These are phyloP conservation scores for Nasonia giraulti DNA, from an alignment of 1,140 invertebrate genomes.

Conservation along the genomic window DNA sequence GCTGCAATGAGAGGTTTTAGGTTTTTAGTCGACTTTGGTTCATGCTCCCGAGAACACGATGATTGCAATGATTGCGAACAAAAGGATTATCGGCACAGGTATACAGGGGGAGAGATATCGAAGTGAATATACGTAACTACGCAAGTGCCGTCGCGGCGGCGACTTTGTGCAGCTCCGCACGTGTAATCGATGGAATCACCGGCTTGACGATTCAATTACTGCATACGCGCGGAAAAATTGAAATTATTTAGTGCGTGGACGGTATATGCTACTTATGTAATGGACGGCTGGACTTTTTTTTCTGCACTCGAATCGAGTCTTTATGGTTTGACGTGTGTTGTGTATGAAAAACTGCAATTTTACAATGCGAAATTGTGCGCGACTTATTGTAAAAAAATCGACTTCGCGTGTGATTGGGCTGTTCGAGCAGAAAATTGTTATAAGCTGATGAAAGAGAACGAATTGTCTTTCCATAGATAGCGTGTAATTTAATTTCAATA, in stretches of 20 bases:
- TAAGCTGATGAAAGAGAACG: not conserved
- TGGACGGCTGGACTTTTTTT: not conserved
- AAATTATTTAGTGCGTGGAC: not conserved
- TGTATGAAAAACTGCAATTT: not conserved
- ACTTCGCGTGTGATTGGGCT: not conserved
- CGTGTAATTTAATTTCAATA: conserved; percentile 16
- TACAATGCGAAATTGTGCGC: not conserved
- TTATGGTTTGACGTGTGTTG: no score
- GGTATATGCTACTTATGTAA: not conserved
- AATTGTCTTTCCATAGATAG: not conserved
- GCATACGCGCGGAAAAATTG: conserved; percentile 3
- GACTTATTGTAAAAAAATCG: not conserved
- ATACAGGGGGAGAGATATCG: not conserved
- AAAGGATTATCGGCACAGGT: conserved; percentile 4
- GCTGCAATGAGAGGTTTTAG: not conserved
- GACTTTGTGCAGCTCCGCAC: not conserved
- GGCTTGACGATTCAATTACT: conserved; percentile 18
- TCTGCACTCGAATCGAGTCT: not conserved
- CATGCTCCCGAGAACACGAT: conserved; percentile 11
- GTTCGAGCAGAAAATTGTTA: conserved; percentile 27
- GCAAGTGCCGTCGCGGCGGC: not conserved
- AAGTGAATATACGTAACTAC: not conserved
- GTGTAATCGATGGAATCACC: conserved; percentile 27
- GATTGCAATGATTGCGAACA: conserved; percentile 23
- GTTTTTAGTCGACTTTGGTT: not conserved